A percentile compares a stretch with the other conserved stretches of the same genome.
These are phyloP conservation scores for Carcina quercana DNA, from an alignment of 2,888 invertebrate genomes.

Conservation along the genomic window DNA sequence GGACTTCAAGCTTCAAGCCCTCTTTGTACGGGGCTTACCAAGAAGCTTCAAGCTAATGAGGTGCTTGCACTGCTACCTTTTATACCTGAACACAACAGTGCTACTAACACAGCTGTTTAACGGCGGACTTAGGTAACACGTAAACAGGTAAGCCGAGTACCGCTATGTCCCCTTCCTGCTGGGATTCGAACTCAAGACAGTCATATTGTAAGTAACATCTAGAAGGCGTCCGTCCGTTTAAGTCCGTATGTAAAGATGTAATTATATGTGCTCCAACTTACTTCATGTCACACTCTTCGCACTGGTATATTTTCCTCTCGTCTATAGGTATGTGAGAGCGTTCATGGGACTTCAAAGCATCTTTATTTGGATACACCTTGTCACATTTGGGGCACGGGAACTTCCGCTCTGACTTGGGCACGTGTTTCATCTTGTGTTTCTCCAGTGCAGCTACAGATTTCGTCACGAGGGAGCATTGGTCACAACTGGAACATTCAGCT, in stretches of 20 bases:
- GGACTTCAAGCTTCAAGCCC: too few species aligned
- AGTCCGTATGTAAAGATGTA: neutral
- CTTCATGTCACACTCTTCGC: constrained; percentile 67
- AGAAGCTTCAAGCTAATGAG: too few species aligned
- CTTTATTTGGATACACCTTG: constrained; percentile 63
- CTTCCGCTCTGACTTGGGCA: constrained; percentile 67
- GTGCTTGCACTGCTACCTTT: too few species aligned
- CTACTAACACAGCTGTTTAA: too few species aligned
- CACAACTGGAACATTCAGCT: constrained; percentile 61
- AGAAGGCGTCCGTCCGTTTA: too few species aligned
- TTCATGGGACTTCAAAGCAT: constrained; percentile 65
- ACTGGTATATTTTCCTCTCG: constrained; percentile 65
- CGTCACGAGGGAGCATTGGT: constrained; percentile 67
- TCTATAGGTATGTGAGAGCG: constrained; percentile 70
- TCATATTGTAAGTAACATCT: too few species aligned
- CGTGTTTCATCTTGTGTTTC: constrained; percentile 67
- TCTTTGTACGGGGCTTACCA: too few species aligned
- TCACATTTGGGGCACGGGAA: constrained; percentile 62
- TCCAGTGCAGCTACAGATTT: constrained; percentile 59
- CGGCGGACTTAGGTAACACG: too few species aligned
- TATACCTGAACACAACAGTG: too few species aligned
- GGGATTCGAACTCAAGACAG: too few species aligned
- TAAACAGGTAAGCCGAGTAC: too few species aligned
- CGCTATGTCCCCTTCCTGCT: too few species aligned
- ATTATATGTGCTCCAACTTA: constrained; percentile 34